Evolutionary conservation across 1,140 invertebrate species (phyloP), one percentile per base, ranked within the genome.

Genomic region (Bombus pyrosoma): DNA sequence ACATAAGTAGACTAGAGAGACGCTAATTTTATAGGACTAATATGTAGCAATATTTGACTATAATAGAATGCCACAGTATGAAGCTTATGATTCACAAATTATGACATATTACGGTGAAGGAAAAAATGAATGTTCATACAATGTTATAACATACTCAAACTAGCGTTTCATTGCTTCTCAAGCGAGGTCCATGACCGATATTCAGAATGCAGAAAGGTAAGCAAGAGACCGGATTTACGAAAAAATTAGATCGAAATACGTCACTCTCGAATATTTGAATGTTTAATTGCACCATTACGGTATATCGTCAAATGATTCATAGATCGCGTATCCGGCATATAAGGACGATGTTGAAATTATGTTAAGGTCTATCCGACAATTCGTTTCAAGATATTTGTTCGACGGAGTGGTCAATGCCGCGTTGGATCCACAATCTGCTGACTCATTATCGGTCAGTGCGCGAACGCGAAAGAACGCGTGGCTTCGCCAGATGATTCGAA

Each of bases 401-500:
- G 39, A 37, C 64, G 41, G 75, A 68, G 66, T 85, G 86, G 72
- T 59, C 86, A 88, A 84, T 82, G 81, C 72, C 73, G 47, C 47
- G 62, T 80, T 86, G 69, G 68, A 57, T 80, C 69, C 64, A 18
- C 28, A 74, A 82, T 53, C 22, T 39, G 90, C 87, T 89, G 87
- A 89, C 69, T 91, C 90, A 90, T 80, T 72, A 72, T 80, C 78
- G 84, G 81, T 41, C 57, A 74, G 62, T 39, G 28, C 37, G 18
- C 34, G n/a, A 53, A 15, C 41, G 15, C 8, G 34, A 25, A 4
- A 53, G 39, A 22, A 28, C 64, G 10, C n/a, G 77, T 62, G 0
- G 47, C 39, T 62, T 57, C 74, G 10, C 39, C 22, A 25, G 32
- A 47, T 22, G 75, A 32, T 41, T 85, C 68, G 75, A 87, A 79